Base-by-base conservation (phyloP, 2,797 vertebrate species). In the Anguilla marmorata region DNA sequence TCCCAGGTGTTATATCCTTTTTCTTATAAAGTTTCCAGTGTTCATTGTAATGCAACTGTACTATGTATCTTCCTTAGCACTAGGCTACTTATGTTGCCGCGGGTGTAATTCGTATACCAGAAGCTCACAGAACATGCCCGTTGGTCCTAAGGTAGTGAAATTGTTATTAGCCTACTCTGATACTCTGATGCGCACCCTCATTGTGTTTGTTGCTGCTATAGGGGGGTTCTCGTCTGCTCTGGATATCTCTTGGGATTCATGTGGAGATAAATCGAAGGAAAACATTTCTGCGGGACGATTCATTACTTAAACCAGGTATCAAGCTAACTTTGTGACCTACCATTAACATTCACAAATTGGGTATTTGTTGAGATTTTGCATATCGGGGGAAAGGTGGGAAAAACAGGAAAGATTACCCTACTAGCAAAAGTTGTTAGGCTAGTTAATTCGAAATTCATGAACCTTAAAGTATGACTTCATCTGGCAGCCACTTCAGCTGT, bases 281-380 rank as follows among this genome's bases (percentile, higher is more conserved):
- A 95, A 93, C 82, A 92, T 95, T 93, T 90, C 83, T 76, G 79
- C 90, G 87, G 91, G 90, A 86, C 90, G 89, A 91, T 93, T 93
- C 92, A 95, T 95, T 94, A 94, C 91, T 94, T 92, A 93, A 89
- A 90, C 4, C 93, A 95, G 96, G 96, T 96, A 94, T 93, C 37
- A 24, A 84, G 27, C 11, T 45, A 27, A 58, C 58, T 30, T 87
- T 45, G 6, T 19, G 33, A 12, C 9, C 45, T 30, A 82, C 79
- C 41, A 5, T 7, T 2, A 41, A 50, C 79, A 48, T 82, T 33
- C 69, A 74, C 9, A 74, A 37, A 30, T 74, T 33, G 9, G 69
- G 69, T 16, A 74, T 33, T 74, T 74, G 30, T 37, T 33, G 9
- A 74, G 27, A 27, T 69, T 74, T 74, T 74, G 8, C 30, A 2